Evolutionary conservation across 2,888 invertebrate species (phyloP), one percentile per base, ranked within the genome.

Genomic region (Pachymerium ferrugineum): DNA sequence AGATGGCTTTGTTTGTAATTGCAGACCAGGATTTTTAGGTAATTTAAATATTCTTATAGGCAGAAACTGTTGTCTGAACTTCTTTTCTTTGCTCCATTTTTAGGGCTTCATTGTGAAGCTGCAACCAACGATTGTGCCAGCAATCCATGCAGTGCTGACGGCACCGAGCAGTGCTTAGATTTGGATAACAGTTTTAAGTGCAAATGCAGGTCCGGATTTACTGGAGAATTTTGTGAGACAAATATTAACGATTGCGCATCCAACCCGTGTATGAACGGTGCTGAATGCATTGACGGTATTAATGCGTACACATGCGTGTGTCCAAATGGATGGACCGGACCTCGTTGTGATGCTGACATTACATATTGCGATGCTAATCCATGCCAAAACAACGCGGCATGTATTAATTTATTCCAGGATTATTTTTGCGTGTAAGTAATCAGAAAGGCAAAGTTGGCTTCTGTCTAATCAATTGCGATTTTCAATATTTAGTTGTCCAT

Each of bases 1-100:
- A 22, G 94, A 95, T 80, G 93, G 94, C 28, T 98, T 97, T 81
- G 85, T 87, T 33, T 98, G 98, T 83, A 92, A 91, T 82, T 98
- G 98, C 81, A 87, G 94, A 74, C 94, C 95, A 14, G 97, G 96
- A 33, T 97, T 88, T 80, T 90, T 94, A 38, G 94, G 83, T 83
- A 54, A 35, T 35, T n/a, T 35, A 12, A 12, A 12, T 35, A n/a
- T n/a, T 12, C n/a, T n/a, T n/a, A n/a, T n/a, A n/a, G n/a, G n/a
- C n/a, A n/a, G n/a, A n/a, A 77, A 77, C 80, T 76, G 8, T 62
- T 16, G 16, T 12, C 67, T 62, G n/a, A n/a, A n/a, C n/a, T n/a
- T n/a, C n/a, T n/a, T n/a, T n/a, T n/a, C n/a, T n/a, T n/a, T n/a
- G n/a, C n/a, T n/a, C n/a, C n/a, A 30, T 69, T 33, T 73, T 76